A percentile compares a stretch with the other conserved stretches of the same genome.
Evolutionary conservation across 2,888 invertebrate genomes (phyloP).

Genomic region (Linnaemya vulpina): DNA sequence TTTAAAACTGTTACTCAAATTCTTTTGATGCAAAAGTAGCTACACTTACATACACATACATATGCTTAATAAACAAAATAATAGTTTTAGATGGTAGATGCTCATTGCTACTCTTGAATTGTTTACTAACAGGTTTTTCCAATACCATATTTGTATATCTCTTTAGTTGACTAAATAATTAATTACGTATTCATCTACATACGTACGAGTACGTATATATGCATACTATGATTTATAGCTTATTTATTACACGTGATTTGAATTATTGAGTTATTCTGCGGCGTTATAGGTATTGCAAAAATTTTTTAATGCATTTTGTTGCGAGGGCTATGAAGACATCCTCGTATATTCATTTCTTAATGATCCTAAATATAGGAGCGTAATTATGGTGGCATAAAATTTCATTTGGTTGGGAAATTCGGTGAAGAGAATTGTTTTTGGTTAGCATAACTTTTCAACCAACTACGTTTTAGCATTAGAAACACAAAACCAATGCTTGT

Average conservation of each 20-base stretch:
- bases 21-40: not conserved
- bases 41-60: no score
- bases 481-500: no score
- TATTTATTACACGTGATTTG: not conserved
- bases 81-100: not conserved
- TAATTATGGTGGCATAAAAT: no score
- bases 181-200: not conserved
- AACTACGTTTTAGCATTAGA: no score
- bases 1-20: conserved; percentile 1
- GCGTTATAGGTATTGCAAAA: no score
- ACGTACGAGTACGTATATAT: not conserved
- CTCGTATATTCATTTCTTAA: no score
- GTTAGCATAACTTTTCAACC: no score
- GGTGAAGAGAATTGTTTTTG: no score
- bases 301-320: not conserved
- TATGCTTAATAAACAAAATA: not conserved
- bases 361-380: no score
- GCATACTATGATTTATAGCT: not conserved
- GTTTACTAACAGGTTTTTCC: not conserved
- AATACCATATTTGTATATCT: not conserved
- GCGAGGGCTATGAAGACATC: not conserved
- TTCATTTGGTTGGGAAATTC: no score
- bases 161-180: no score
- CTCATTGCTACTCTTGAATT: not conserved
- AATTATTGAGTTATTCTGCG: not conserved